phyloP scores from a whole-genome alignment of 2,888 invertebrate species.

The Apeira syringaria region DNA sequence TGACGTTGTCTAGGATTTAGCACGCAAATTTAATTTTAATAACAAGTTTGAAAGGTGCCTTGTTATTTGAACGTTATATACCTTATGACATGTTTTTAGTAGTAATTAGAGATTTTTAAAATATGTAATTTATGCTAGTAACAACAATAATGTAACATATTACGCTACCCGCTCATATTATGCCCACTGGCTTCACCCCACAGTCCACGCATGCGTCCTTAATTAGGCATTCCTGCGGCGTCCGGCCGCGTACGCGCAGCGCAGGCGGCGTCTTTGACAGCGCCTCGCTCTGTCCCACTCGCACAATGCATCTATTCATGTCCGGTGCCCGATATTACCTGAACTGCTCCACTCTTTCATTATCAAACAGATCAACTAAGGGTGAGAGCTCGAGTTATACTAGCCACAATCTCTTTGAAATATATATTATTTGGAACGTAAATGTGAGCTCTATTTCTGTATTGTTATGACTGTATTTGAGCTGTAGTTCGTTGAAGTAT shows the following conservation, averaged over 20 bases:
- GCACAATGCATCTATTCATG: constrained; percentile 78
- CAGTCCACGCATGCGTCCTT: constrained; percentile 80
- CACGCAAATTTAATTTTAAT: too few relatives aligned
- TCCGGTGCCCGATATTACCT: constrained; percentile 36
- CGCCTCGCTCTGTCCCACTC: constrained; percentile 62
- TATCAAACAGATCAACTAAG: constrained; percentile 62
- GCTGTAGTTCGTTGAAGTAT: constrained; percentile 35
- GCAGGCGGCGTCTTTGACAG: constrained; percentile 70
- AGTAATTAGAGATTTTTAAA: too few relatives aligned
- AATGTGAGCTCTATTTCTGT: constrained; percentile 25
- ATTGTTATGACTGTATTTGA: constrained; percentile 32
- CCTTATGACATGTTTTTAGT: too few relatives aligned
- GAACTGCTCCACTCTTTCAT: constrained; percentile 58
- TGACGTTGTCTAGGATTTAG: too few relatives aligned
- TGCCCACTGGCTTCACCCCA: constrained; percentile 33
- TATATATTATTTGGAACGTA: constrained; percentile 31
- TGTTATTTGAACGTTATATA: too few relatives aligned
- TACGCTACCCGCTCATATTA: constrained; percentile 26
- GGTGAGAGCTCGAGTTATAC: constrained; percentile 40
- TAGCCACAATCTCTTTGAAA: constrained; percentile 44
- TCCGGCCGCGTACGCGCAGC: constrained; percentile 75
- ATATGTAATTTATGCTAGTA: too few relatives aligned
- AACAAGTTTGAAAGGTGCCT: too few relatives aligned
- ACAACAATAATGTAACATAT: too few relatives aligned
- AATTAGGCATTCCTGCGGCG: constrained; percentile 80